These are phyloP conservation scores for Takifugu flavidus DNA, from an alignment of 2,113 vertebrate genomes.

Conservation along the genomic window DNA sequence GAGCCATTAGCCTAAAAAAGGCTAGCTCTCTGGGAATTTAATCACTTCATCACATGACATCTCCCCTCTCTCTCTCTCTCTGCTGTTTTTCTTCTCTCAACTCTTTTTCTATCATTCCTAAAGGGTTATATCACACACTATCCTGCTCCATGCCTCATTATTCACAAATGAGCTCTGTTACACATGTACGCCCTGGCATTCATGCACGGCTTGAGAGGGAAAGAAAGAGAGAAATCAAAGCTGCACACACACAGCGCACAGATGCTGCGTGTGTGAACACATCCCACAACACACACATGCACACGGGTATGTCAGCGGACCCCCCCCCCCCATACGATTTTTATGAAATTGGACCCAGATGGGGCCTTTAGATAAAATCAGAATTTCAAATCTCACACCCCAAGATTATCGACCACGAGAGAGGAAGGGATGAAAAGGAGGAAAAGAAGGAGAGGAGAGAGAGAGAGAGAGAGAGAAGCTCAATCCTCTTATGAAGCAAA, in stretches of 20 bases:
- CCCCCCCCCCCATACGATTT: constrained; percentile 46
- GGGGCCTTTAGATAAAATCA: constrained; percentile 52
- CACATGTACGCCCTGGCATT: constrained; percentile 31
- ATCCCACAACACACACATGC: constrained; percentile 39
- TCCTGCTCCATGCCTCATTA: constrained; percentile 54
- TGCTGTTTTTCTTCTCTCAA: constrained; percentile 23
- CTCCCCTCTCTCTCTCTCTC: constrained; percentile 26
- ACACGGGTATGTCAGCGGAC: background rate
- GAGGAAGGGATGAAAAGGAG: constrained; percentile 16
- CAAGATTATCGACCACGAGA: constrained; percentile 42
- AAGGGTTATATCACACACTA: constrained; percentile 37
- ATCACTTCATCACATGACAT: constrained; percentile 32
- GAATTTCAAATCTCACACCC: constrained; percentile 31
- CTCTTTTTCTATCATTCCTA: constrained; percentile 46
- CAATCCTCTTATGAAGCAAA: constrained; percentile 69
- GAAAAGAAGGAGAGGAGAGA: constrained; percentile 38
- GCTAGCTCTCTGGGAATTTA: constrained; percentile 55
- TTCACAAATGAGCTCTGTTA: constrained; percentile 61
- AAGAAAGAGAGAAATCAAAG: constrained; percentile 43
- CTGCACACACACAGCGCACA: constrained; percentile 36
- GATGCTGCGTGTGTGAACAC: constrained; percentile 50
- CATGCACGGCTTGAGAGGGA: background rate
- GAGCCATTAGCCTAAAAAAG: constrained; percentile 58
- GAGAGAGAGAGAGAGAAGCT: constrained; percentile 30
- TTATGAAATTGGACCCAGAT: constrained; percentile 57